These are phyloP conservation scores for Drosophila aldrichi DNA, from an alignment of 2,888 invertebrate genomes.

Conservation along the genomic window DNA sequence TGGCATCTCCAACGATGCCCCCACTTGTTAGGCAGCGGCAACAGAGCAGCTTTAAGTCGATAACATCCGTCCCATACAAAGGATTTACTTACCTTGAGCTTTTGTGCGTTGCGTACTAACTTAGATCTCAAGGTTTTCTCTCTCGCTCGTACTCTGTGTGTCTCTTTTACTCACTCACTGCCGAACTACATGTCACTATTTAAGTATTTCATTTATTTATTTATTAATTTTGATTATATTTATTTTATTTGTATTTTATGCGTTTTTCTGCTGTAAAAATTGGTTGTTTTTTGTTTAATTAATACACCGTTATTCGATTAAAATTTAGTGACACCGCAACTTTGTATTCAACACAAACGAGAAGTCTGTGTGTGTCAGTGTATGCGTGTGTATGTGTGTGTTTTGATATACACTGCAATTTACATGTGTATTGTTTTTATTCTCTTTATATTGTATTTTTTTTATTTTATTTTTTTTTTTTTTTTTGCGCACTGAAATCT, in stretches of 20 bases:
- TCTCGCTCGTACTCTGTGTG: slow-evolving; percentile 10
- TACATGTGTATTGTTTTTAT: slow-evolving; percentile 29
- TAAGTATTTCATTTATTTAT: slow-evolving; percentile 17
- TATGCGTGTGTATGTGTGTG: slow-evolving; percentile 15
- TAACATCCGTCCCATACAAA: slow-evolving; percentile 6
- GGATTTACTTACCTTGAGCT: slow-evolving; percentile 55
- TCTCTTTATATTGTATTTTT: slow-evolving; percentile 12
- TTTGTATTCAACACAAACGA: slow-evolving; percentile 29
- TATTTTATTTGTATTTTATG: slow-evolving; percentile 11
- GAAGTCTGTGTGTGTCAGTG: slow-evolving; percentile 23
- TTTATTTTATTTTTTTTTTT: slow-evolving; percentile 12
- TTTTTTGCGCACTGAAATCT: slow-evolving; percentile 71
- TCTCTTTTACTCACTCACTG: slow-evolving; percentile 13
- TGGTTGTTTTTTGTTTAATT: slow-evolving; percentile 6
- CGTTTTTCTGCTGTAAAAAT: slow-evolving; percentile 33
- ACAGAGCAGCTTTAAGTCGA: slow-evolving; percentile 28
- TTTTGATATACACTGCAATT: slow-evolving; percentile 27
- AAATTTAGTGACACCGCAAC: slow-evolving; percentile 27
- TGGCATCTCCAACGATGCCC: slow-evolving; percentile 6
- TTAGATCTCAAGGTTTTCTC: slow-evolving; percentile 31
- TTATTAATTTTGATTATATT: slow-evolving; percentile 7
- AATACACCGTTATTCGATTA: slow-evolving; percentile 7
- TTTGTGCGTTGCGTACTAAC: slow-evolving; percentile 54
- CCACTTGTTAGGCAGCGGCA: slow-evolving; percentile 38
- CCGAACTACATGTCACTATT: slow-evolving; percentile 58